Conservation (phyloP, 2,113 vertebrate genomes). For the Mesocricetus auratus region DNA sequence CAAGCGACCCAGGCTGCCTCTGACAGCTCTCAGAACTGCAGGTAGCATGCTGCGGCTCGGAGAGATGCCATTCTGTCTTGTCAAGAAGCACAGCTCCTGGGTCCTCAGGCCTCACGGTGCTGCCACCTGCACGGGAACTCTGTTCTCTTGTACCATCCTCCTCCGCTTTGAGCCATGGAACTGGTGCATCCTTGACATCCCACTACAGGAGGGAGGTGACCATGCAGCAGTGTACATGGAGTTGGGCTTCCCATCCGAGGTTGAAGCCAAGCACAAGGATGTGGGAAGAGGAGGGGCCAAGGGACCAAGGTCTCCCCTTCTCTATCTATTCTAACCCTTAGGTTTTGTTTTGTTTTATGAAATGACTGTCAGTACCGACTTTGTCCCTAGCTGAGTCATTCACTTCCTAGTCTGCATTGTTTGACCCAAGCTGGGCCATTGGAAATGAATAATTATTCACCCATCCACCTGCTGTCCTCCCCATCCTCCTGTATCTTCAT, state of each 20-base stretch:
- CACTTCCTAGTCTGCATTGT: not conserved
- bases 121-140: not conserved
- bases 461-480: not conserved
- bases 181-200: not conserved
- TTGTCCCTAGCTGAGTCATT: not conserved
- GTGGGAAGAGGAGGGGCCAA: not conserved
- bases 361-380: not conserved
- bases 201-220: not conserved
- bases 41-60: fast-evolving
- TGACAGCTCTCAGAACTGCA: not conserved
- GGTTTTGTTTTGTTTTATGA: not conserved
- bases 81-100: not conserved
- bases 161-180: not conserved
- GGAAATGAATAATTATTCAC: not conserved
- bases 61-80: not conserved
- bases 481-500: not conserved
- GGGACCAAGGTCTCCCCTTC: not conserved
- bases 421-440: not conserved
- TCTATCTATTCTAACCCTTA: not conserved
- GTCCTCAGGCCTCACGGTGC: not conserved
- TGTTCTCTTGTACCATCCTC: not conserved
- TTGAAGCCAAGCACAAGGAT: not conserved
- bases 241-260: not conserved
- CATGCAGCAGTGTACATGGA: no score
- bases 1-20: not conserved